phyloP scores from a whole-genome alignment of 1,140 invertebrate species.

The Panagrolaimus sp. region DNA sequence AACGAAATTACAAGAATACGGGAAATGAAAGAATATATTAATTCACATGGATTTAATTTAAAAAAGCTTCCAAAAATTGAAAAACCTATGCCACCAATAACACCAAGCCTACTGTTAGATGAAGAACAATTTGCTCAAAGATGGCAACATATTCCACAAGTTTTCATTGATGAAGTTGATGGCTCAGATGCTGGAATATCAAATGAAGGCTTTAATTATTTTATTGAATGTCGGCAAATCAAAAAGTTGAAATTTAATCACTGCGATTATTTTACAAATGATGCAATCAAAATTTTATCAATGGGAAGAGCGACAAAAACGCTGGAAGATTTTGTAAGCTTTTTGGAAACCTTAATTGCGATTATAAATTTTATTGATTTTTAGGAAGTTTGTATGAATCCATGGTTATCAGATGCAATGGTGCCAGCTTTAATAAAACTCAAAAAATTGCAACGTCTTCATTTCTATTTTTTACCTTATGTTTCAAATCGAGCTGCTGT shows the following conservation, averaged over 20 bases:
- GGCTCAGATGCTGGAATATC: constrained; percentile 53
- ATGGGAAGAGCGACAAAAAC: constrained; percentile 41
- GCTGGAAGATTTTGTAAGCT: constrained; percentile 46
- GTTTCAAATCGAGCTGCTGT: constrained; percentile 19
- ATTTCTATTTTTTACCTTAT: constrained; percentile 33
- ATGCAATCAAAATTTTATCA: constrained; percentile 39
- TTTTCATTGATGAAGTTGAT: constrained; percentile 45
- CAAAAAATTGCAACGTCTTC: constrained; percentile 33
- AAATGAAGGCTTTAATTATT: constrained; percentile 54
- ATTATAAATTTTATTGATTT: not conserved
- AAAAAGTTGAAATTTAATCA: constrained; percentile 52
- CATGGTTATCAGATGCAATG: constrained; percentile 39
- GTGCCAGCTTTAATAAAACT: constrained; percentile 42
- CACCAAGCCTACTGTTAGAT: not conserved
- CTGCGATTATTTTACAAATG: constrained; percentile 56
- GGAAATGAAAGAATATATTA: constrained; percentile 48
- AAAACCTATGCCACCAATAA: constrained; percentile 7
- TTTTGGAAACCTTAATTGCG: not conserved
- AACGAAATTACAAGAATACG: constrained; percentile 33
- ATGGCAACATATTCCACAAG: constrained; percentile 41
- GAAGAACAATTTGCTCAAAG: constrained; percentile 11
- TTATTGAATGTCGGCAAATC: constrained; percentile 42
- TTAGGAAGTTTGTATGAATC: constrained; percentile 54
- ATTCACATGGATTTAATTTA: constrained; percentile 29
- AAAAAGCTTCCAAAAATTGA: constrained; percentile 16